phyloP scores from a whole-genome alignment of 2,797 vertebrate genomes.

The Lacerta bilineata region DNA sequence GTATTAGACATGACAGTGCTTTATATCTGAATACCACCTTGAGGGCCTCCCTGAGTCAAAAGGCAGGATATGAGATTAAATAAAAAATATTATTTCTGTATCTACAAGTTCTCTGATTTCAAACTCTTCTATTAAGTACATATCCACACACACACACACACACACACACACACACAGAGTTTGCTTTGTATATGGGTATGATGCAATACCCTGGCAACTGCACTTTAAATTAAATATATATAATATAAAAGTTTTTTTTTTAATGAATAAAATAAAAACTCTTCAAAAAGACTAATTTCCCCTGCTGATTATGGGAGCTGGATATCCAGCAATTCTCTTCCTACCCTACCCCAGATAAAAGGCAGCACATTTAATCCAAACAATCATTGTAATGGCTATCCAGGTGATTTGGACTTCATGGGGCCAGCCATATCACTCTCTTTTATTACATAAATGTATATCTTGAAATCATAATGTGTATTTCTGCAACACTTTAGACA shows the following conservation, averaged over 20 bases:
- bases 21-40: neutral
- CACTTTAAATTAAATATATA: too few relatives aligned
- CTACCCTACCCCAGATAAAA: constrained; percentile 47
- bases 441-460: constrained; percentile 36
- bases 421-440: constrained; percentile 37
- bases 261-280: neutral
- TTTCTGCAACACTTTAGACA: constrained; percentile 34
- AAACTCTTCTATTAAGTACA: neutral
- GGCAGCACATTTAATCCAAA: constrained; percentile 56
- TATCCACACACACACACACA: neutral
- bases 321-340: constrained; percentile 57
- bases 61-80: neutral
- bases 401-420: constrained; percentile 38
- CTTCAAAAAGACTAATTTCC: constrained; percentile 33
- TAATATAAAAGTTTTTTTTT: too few relatives aligned
- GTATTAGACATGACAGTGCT: too few relatives aligned
- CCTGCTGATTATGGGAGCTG: constrained; percentile 47
- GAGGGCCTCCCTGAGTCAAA: neutral
- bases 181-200: too few relatives aligned
- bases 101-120: neutral
- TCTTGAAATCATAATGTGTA: constrained; percentile 34
- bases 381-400: constrained; percentile 63
- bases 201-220: too few relatives aligned
- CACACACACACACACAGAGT: too few relatives aligned
- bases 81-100: neutral